phyloP scores from a whole-genome alignment of 2,113 vertebrate genomes.

The Thryonomys swinderianus region DNA sequence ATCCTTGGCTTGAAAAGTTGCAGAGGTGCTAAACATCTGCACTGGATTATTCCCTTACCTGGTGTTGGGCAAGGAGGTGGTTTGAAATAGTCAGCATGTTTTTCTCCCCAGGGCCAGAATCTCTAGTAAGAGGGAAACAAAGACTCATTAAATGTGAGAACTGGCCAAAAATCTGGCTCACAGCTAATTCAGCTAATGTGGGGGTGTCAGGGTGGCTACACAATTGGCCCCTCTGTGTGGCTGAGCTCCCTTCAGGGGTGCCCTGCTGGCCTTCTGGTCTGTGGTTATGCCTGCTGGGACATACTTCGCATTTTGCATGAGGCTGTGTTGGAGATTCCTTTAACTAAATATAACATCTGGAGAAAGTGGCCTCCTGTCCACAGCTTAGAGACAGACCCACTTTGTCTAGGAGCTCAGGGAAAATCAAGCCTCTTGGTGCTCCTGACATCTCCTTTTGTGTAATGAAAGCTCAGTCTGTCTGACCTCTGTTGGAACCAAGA shows the following conservation, averaged over 20 bases:
- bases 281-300: conserved; percentile 70
- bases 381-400: conserved; percentile 62
- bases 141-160: conserved; percentile 70
- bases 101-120: conserved; percentile 42
- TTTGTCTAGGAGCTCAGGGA: conserved; percentile 60
- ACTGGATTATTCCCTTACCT: conserved; percentile 31
- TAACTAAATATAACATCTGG: conserved; percentile 75
- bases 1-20: conserved; percentile 23
- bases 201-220: conserved; percentile 21
- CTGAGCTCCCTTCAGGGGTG: conserved; percentile 43
- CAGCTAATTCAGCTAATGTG: conserved; percentile 54
- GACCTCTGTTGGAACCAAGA: conserved; percentile 61
- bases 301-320: conserved; percentile 64
- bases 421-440: conserved; percentile 64
- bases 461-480: conserved; percentile 78
- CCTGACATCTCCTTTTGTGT: conserved; percentile 59
- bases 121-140: conserved; percentile 59
- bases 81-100: conserved; percentile 2
- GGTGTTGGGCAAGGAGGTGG: not conserved
- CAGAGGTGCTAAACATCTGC: not conserved
- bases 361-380: conserved; percentile 57
- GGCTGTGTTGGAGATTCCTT: conserved; percentile 55
- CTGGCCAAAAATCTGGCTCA: conserved; percentile 41
- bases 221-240: conserved; percentile 42
- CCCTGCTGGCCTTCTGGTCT: conserved; percentile 52